Conservation (phyloP, 2,888 invertebrate genomes). For the Pammene aurita region DNA sequence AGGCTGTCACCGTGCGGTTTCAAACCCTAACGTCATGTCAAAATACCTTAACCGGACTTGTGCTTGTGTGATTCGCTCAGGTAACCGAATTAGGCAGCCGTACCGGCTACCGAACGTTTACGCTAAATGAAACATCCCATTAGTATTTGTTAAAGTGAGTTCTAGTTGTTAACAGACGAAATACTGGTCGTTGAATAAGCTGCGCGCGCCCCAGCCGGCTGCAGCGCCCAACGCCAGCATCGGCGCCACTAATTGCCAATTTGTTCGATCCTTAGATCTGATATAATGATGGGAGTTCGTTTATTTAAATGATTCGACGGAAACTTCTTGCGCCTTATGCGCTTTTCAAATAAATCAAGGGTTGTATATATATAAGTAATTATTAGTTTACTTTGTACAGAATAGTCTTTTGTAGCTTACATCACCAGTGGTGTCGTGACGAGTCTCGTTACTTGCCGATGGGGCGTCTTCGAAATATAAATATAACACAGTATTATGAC, state of each 20-base stretch:
- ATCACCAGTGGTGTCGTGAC: slow-evolving; percentile 21
- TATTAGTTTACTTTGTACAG: background rate
- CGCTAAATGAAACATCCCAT: too few species aligned
- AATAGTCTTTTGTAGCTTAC: slow-evolving; percentile 28
- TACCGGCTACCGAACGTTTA: too few species aligned
- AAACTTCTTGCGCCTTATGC: slow-evolving; percentile 68
- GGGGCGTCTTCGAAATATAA: slow-evolving; percentile 1
- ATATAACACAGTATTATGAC: slow-evolving; percentile 5
- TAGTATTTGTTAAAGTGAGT: too few species aligned
- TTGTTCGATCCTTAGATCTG: slow-evolving; percentile 82
- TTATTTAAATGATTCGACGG: slow-evolving; percentile 82
- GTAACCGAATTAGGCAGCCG: too few species aligned
- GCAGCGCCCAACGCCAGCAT: slow-evolving; percentile 52
- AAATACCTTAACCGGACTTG: too few species aligned
- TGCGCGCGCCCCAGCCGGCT: slow-evolving; percentile 39
- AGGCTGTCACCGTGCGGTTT: too few species aligned
- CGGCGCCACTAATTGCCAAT: slow-evolving; percentile 80
- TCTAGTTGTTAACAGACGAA: background rate
- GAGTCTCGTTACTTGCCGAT: slow-evolving; percentile 24
- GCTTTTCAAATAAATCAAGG: slow-evolving; percentile 59
- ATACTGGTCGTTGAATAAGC: background rate
- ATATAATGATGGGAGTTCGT: slow-evolving; percentile 82
- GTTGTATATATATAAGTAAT: too few species aligned
- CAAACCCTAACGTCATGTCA: too few species aligned
- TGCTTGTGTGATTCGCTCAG: too few species aligned